Percentiles rank a stretch among this genome's conserved stretches.
Evolutionary conservation across 2,888 invertebrate genomes (phyloP).

Genomic region (Chrysolina americana): DNA sequence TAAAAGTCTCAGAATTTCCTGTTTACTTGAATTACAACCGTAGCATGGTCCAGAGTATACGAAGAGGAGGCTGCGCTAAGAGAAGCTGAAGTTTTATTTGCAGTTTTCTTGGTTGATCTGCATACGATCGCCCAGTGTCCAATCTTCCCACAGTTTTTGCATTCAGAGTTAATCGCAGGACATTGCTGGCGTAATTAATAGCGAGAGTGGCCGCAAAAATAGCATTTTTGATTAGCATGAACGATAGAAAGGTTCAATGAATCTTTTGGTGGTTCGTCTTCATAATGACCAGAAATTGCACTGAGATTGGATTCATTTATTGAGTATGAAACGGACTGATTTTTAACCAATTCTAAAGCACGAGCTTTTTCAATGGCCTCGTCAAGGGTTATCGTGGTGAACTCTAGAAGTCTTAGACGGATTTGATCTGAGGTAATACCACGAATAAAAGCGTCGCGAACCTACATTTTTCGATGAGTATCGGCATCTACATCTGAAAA

Average conservation of each 20-base stretch:
- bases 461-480: no score
- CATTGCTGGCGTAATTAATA: neutral
- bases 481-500: no score
- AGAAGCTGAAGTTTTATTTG: neutral
- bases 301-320: neutral
- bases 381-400: slow-evolving; percentile 1
- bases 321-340: slow-evolving; percentile 7
- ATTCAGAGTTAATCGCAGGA: no score
- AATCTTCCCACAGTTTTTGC: neutral
- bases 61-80: slow-evolving; percentile 1
- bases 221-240: no score
- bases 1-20: slow-evolving; percentile 8
- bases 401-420: neutral
- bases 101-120: slow-evolving; percentile 20
- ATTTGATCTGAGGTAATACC: neutral
- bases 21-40: slow-evolving; percentile 19
- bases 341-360: slow-evolving; percentile 18
- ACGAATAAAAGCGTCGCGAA: no score
- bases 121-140: slow-evolving; percentile 6
- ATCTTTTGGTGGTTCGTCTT: neutral
- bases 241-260: neutral
- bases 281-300: neutral
- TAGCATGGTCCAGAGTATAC: neutral
- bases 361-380: slow-evolving; percentile 20
- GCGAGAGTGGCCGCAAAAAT: no score